These are phyloP conservation scores for Hemithea aestivaria DNA, from an alignment of 2,888 invertebrate species.

Conservation along the genomic window DNA sequence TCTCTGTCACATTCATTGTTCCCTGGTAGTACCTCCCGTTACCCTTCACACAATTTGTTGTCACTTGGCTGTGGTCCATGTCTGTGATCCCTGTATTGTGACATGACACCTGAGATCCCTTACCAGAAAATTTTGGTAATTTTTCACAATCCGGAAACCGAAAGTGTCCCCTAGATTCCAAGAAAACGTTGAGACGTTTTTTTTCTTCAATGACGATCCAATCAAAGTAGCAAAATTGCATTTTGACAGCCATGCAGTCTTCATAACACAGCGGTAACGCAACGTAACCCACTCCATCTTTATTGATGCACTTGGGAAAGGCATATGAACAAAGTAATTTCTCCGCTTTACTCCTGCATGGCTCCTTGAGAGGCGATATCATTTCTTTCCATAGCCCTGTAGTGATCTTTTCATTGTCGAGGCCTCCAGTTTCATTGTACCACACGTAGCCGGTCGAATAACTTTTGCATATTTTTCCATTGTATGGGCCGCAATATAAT, in stretches of 20 bases:
- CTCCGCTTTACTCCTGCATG: constrained; percentile 93
- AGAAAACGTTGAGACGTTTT: constrained; percentile 87
- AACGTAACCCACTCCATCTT: constrained; percentile 80
- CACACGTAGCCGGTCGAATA: constrained; percentile 85
- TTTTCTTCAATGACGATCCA: constrained; percentile 95
- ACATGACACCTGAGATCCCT: constrained; percentile 83
- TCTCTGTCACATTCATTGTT: constrained; percentile 88
- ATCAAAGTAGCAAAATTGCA: constrained; percentile 94
- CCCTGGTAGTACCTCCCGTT: constrained; percentile 96
- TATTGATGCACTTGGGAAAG: constrained; percentile 90
- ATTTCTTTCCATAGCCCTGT: constrained; percentile 92
- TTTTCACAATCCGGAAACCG: constrained; percentile 91
- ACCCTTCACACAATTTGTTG: constrained; percentile 91
- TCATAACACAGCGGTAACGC: constrained; percentile 93
- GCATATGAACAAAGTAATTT: constrained; percentile 94
- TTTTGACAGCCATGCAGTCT: constrained; percentile 94
- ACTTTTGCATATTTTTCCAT: constrained; percentile 88
- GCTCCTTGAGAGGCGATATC: constrained; percentile 87
- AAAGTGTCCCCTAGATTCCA: constrained; percentile 91
- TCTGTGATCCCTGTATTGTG: constrained; percentile 92
- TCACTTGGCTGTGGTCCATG: constrained; percentile 88
- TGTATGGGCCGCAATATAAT: constrained; percentile 92
- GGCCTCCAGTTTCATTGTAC: constrained; percentile 87
- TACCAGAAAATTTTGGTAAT: constrained; percentile 85
- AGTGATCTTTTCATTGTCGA: constrained; percentile 91